Evolutionary conservation across 2,113 vertebrate species (phyloP), one percentile per base, ranked within the genome.

Genomic region (Glaucidium brasilianum): DNA sequence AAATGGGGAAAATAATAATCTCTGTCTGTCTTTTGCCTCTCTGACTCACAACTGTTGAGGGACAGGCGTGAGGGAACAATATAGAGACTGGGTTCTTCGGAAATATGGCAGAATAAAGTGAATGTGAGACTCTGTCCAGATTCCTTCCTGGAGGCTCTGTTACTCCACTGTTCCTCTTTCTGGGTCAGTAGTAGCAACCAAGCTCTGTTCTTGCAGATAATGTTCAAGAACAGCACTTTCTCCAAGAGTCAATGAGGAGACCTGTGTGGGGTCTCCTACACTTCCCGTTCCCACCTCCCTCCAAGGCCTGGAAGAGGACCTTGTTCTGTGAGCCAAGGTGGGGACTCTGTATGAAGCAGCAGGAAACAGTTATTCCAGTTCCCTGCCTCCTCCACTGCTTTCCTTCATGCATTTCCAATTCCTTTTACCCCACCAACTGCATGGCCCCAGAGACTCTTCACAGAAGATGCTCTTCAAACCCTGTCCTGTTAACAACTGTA

Each of bases 301-400:
- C 35, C 47, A 88, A 12, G 16, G 5, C 12, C 21, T 34, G 15
- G 13, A 88, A 92, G 21, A 84, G 4, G 12, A 50, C 20, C 39
- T 67, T 3, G 0, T 78, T 58, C 49, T 5, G 1, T 2, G 1
- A 2, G 1, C 35, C 71, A 72, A n/a, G 11, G 10, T 50, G 16
- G 16, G 8, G 4, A 76, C 21, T n/a, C 41, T 21, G 2, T 15
- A 29, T 2, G 5, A 88, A 85, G 52, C 5, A 82, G 27, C 2
- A 6, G 26, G 19, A 79, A 93, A 71, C 37, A 63, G 23, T 30
- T 77, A 41, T 27, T 74, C 60, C 45, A 75, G 71, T 30, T 75
- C 32, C 37, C 9, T 49, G 30, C 15, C 45, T 74, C 76, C n/a
- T 81, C 27, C 2, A 0, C 18, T 75, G 9, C 60, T 89, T 66